phyloP scores from a whole-genome alignment of 2,888 invertebrate genomes.

The Aspidiotus rigidus region DNA sequence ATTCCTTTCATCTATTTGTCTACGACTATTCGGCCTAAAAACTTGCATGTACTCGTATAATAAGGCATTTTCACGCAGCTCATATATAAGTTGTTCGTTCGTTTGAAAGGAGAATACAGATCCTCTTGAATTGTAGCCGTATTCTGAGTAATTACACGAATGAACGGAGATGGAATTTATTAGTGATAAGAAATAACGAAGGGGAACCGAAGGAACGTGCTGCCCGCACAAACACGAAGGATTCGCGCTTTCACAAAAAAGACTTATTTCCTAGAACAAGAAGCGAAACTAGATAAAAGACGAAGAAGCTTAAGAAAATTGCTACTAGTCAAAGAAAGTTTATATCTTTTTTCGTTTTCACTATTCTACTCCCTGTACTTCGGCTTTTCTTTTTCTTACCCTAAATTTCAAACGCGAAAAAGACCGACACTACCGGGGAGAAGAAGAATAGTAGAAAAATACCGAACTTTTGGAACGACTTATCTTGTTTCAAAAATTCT shows the following conservation, averaged over 20 bases:
- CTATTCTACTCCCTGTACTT: too few relatives aligned
- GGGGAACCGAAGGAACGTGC: not conserved
- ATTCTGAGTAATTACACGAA: not conserved
- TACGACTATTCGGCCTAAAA: too few relatives aligned
- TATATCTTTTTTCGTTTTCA: not conserved
- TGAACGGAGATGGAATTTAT: not conserved
- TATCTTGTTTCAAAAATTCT: conserved; percentile 19
- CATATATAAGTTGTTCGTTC: not conserved
- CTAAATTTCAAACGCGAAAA: not conserved
- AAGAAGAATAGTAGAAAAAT: not conserved
- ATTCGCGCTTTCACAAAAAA: too few relatives aligned
- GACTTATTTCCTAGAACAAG: too few relatives aligned
- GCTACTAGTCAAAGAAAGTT: not conserved
- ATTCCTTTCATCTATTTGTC: too few relatives aligned
- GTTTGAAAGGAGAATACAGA: not conserved
- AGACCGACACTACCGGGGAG: not conserved
- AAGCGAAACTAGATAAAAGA: conserved; percentile 2
- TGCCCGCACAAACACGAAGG: not conserved
- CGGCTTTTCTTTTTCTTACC: too few relatives aligned
- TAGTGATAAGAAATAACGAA: not conserved
- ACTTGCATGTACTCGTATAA: too few relatives aligned
- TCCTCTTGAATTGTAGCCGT: too few relatives aligned
- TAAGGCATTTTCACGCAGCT: too few relatives aligned
- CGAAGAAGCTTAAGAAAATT: not conserved
- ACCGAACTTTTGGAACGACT: not conserved